Conservation (phyloP, 2,888 invertebrate genomes). For the Pogonocherus hispidulus region DNA sequence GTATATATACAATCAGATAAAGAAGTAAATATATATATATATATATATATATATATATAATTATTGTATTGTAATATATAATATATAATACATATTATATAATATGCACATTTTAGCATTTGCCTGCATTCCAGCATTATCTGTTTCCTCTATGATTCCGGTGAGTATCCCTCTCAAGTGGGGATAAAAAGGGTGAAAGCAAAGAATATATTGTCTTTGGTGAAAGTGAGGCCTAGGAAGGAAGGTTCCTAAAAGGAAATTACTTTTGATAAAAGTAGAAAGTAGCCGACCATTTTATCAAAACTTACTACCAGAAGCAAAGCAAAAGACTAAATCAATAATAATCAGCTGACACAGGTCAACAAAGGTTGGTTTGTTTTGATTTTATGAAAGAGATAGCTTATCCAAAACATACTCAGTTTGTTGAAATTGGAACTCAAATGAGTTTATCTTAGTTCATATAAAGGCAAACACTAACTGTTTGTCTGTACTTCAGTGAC, state of each 20-base stretch:
- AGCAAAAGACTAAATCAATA: neutral
- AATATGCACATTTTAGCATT: too few species aligned
- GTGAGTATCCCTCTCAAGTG: too few species aligned
- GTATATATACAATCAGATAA: too few species aligned
- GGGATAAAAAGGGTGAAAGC: too few species aligned
- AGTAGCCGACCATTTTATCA: neutral
- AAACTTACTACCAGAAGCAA: neutral
- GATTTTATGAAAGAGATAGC: neutral
- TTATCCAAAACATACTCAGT: neutral
- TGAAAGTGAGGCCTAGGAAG: too few species aligned
- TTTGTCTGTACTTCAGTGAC: neutral
- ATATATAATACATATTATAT: too few species aligned
- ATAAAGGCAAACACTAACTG: neutral
- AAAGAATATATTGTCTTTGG: too few species aligned
- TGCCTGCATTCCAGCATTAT: too few species aligned
- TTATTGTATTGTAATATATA: too few species aligned
- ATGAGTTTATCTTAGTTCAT: neutral
- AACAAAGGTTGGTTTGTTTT: conserved; percentile 21
- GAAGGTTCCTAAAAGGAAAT: neutral
- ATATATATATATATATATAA: too few species aligned
- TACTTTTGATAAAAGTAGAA: neutral
- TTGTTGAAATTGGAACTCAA: neutral
- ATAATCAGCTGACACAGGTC: conserved; percentile 9
- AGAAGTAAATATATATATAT: too few species aligned
- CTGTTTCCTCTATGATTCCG: too few species aligned